Evolutionary conservation across 2,797 vertebrate genomes (phyloP).

Genomic region (Hippoglossus hippoglossus): DNA sequence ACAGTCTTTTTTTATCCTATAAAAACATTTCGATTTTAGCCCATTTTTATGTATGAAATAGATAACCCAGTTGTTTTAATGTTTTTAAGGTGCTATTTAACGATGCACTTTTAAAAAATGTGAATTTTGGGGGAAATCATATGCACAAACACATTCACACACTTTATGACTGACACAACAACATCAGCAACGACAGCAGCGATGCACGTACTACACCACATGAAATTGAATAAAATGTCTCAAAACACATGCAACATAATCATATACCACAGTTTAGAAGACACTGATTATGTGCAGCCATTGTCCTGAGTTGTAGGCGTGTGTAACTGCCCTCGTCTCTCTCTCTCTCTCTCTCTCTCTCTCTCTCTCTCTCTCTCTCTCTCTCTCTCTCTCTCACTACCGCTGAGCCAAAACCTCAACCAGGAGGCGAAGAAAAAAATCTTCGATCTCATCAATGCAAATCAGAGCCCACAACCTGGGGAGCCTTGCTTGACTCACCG

Average conservation of each 20-base stretch:
- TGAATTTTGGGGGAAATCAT: conserved; percentile 10
- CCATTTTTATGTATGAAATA: background rate
- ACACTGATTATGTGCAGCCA: conserved; percentile 60
- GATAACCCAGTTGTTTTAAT: background rate
- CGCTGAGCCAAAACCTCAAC: conserved; percentile 69
- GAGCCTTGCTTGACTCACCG: conserved; percentile 82
- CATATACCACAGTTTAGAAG: conserved; percentile 62
- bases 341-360: conserved; percentile 55
- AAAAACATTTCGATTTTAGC: background rate
- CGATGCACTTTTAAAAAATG: conserved; percentile 2
- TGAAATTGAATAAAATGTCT: conserved; percentile 29
- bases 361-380: conserved; percentile 54
- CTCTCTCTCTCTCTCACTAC: conserved; percentile 45
- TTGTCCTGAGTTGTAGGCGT: conserved; percentile 66
- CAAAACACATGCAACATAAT: conserved; percentile 68
- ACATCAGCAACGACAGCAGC: conserved; percentile 32
- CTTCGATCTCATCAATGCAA: conserved; percentile 88
- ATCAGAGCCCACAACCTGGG: conserved; percentile 86
- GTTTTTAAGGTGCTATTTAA: conserved; percentile 8
- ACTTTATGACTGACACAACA: conserved; percentile 18
- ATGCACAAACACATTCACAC: conserved; percentile 24
- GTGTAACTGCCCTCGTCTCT: conserved; percentile 56
- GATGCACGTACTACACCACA: conserved; percentile 20
- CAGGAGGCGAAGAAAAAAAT: conserved; percentile 70
- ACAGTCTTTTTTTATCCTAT: background rate